Percentiles rank a stretch among this genome's conserved stretches.
These are phyloP conservation scores for Vombatus ursinus DNA, from an alignment of 2,113 vertebrate genomes.

Conservation along the genomic window DNA sequence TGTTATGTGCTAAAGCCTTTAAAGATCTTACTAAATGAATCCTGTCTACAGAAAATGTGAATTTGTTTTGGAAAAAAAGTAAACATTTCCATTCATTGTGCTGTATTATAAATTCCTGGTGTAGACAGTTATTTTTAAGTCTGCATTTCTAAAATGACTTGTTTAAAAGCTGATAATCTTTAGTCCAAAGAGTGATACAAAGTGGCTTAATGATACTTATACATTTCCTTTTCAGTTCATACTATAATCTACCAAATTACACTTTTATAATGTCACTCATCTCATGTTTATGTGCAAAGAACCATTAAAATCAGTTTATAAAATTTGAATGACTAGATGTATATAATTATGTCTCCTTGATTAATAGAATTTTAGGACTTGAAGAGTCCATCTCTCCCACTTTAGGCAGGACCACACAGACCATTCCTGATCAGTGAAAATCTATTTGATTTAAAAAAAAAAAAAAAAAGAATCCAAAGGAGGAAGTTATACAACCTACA, in stretches of 20 bases:
- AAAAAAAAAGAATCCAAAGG: constrained; percentile 38
- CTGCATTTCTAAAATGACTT: constrained; percentile 37
- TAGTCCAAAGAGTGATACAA: constrained; percentile 29
- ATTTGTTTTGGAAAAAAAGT: not conserved
- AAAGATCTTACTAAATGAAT: not conserved
- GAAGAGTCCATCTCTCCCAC: constrained; percentile 63
- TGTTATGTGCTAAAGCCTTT: not conserved
- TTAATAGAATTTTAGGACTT: constrained; percentile 72
- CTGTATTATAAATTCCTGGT: constrained; percentile 3
- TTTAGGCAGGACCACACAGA: constrained; percentile 68
- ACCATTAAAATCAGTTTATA: constrained; percentile 38
- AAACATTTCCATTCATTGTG: not conserved
- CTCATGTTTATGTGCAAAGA: constrained; percentile 26
- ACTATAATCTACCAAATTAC: constrained; percentile 1
- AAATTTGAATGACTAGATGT: constrained; percentile 45
- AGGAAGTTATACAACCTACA: constrained; percentile 12
- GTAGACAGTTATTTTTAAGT: constrained; percentile 25
- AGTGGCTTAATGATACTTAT: constrained; percentile 32
- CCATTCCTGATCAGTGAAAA: constrained; percentile 64
- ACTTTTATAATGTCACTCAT: constrained; percentile 51
- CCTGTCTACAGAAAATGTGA: not conserved
- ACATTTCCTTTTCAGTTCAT: constrained; percentile 49
- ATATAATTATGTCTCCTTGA: constrained; percentile 63
- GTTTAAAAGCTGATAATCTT: constrained; percentile 44
- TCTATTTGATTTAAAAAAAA: constrained; percentile 41